Conservation (phyloP, 2,888 invertebrate genomes). For the Taphrorychus bicolor region DNA sequence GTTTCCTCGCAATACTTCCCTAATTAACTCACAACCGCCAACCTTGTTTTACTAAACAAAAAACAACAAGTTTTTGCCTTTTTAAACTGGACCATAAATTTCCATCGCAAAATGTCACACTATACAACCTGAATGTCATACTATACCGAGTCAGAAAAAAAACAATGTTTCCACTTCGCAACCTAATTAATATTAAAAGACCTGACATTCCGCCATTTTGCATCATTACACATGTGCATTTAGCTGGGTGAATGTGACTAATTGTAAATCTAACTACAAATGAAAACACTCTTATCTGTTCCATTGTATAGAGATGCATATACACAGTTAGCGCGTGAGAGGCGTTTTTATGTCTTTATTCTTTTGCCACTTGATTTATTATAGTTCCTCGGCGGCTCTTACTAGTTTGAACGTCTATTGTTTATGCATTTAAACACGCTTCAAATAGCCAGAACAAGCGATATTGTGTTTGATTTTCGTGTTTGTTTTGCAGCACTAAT, state of each 20-base stretch:
- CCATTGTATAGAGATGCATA: conserved; percentile 5
- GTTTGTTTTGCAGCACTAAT: too few species aligned
- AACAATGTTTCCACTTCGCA: background rate
- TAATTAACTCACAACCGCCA: conserved; percentile 1
- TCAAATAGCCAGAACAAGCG: background rate
- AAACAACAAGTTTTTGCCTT: too few species aligned
- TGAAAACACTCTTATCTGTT: conserved; percentile 20
- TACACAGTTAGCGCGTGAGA: conserved; percentile 9
- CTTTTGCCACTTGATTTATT: conserved; percentile 19
- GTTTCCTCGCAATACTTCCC: background rate
- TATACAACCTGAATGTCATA: background rate
- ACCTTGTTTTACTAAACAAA: too few species aligned
- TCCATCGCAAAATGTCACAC: background rate
- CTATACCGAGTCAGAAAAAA: background rate
- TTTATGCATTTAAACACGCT: background rate
- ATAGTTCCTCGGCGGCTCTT: background rate
- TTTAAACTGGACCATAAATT: background rate
- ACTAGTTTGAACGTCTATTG: conserved; percentile 1
- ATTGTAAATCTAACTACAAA: conserved; percentile 14
- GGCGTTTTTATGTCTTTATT: conserved; percentile 17
- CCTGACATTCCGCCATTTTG: background rate
- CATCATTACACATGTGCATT: background rate
- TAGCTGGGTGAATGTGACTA: background rate
- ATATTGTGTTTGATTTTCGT: too few species aligned
- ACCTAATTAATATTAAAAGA: conserved; percentile 1